Evolutionary conservation across 2,888 invertebrate genomes (phyloP), one percentile per base, ranked within the genome.

Genomic region (Drosophila colorata): DNA sequence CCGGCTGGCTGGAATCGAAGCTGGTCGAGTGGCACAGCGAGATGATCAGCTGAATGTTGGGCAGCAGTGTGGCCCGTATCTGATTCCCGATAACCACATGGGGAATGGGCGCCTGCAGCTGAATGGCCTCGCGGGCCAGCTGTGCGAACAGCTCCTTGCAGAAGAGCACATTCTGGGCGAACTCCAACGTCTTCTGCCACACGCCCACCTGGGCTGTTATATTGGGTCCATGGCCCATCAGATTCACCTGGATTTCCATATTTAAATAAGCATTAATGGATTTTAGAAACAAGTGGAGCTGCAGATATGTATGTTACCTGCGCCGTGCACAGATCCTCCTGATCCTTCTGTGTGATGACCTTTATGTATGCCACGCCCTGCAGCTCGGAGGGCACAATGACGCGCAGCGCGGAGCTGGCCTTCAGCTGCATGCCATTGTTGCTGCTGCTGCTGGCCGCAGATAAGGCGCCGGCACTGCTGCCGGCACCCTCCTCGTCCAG

Each of bases 51-150:
- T 98, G 98, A 69, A 98, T 97, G 40, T 98, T 98, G 9, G 98
- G 98, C 75, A 98, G 94, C 6, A 98, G 96, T 20, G 98, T 98
- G 4, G 98, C 98, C 93, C 98, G 97, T 72, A 99, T 98, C 92
- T 98, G 98, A 93, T 98, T 98, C 47, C 98, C 98, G 40, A 98
- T 98, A 7, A 99, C 98, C 94, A 99, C 97, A 88, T 98, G 98
- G 0, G 98, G 98, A 90, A 98, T 98, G 0, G 97, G 96, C 0
- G 98, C 97, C 88, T 98, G 97, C 4, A 98, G 92, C 90, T 98
- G 98, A 5, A 98, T 98, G 0, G 99, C 98, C 92, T 99, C 99
- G 55, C 98, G 95, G 0, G 98, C 98, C 57, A 99, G 93, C 87
- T 98, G 96, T 74, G 97, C 97, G 90, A 99, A 99, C 33, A 99